Evolutionary conservation across 2,113 vertebrate species (phyloP), one percentile per base, ranked within the genome.

Genomic region (Hassar affinis): DNA sequence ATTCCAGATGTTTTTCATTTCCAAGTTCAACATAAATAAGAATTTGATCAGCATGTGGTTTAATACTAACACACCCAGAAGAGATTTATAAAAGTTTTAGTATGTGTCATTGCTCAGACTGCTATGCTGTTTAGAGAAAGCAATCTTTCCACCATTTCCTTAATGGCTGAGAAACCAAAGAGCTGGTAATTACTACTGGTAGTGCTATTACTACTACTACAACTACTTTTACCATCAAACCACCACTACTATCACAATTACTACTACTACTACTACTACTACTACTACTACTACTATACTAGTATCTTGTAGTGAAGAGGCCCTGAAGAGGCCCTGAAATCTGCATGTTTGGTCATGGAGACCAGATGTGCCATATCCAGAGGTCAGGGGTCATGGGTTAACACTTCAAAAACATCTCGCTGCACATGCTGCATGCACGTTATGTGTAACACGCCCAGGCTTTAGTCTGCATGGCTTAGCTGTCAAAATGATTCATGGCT

Each of bases 21-120:
- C 12, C 8, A 11, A 35, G 51, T 69, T 68, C 6, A 38, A n/a
- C 62, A 54, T 22, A 54, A 51, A 64, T 47, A 62, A 6, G 45
- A 49, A 79, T 68, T 51, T 68, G 62, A 54, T 25, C 33, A 49
- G 30, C 62, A 68, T 54, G 18, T 68, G 25, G 42, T 66, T 79
- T 47, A 62, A 12, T 27, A 30, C 6, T 49, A 49, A 59, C 83
- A 86, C 76, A 45, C 80, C 82, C 66, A 87, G 88, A 54, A 61
- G 33, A 72, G 79, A 84, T 52, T 64, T 79, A 27, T 78, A 30
- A 51, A 22, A 66, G 35, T 51, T 75, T 38, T 27, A 35, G 52
- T 49, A 69, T 68, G 27, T 33, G 33, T 33, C n/a, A 64, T 68
- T 74, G 64, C 52, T 71, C 14, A 85, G 81, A 84, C 30, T 33